These are phyloP conservation scores for Ladona fulva DNA, from an alignment of 1,140 invertebrate species.

Conservation along the genomic window DNA sequence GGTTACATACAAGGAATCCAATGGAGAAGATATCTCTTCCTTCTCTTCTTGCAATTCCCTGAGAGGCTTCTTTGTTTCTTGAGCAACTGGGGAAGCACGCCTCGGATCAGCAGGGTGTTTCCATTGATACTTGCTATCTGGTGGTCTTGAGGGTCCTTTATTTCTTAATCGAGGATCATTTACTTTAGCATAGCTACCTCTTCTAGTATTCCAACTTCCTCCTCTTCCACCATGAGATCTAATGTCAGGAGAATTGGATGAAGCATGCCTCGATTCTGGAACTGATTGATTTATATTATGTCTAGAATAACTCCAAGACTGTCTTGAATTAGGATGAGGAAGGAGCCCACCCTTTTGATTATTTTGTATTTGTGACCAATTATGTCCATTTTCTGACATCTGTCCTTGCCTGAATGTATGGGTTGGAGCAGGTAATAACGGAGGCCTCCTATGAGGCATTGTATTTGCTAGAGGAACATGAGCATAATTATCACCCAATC, in stretches of 20 bases:
- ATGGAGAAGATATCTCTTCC: conserved; percentile 35
- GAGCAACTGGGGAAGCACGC: not conserved
- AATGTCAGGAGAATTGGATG: not conserved
- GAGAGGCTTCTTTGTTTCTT: not conserved
- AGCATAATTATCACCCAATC: not conserved
- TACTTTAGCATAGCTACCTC: not conserved
- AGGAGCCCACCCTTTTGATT: not conserved
- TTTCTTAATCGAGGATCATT: not conserved
- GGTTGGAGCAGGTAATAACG: not conserved
- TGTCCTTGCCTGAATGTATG: not conserved
- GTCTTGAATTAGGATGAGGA: not conserved
- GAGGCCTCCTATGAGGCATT: not conserved
- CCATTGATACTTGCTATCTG: not conserved
- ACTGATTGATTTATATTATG: not conserved
- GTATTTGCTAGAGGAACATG: not conserved
- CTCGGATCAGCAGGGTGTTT: not conserved
- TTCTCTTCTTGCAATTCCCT: conserved; percentile 24
- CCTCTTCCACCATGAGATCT: not conserved
- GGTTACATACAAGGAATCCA: conserved; percentile 48
- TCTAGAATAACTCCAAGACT: not conserved
- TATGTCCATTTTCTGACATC: not conserved
- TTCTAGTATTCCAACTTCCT: not conserved
- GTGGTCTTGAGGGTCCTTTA: not conserved
- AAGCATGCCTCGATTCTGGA: not conserved
- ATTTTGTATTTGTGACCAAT: not conserved